Conservation (phyloP, 2,113 vertebrate species). For the Podocnemis expansa region DNA sequence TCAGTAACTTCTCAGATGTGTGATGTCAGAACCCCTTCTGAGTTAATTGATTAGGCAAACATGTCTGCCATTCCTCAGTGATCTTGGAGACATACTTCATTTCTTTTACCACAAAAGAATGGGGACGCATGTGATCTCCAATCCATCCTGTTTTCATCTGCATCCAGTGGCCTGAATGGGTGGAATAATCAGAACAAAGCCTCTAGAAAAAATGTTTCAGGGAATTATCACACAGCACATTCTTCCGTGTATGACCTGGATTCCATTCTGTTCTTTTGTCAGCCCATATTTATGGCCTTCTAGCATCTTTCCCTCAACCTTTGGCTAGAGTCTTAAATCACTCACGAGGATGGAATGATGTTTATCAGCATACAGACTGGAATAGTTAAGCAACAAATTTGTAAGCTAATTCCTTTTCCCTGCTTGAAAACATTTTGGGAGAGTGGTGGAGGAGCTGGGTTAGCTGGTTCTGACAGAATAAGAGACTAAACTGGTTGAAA, state of each 20-base stretch:
- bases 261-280: conserved; percentile 29
- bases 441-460: conserved; percentile 29
- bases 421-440: not conserved
- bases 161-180: not conserved
- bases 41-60: not conserved
- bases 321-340: conserved; percentile 43
- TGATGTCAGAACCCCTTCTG: not conserved
- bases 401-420: conserved; percentile 23
- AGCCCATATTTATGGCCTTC: conserved; percentile 43
- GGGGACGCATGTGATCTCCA: not conserved
- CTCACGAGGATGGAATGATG: conserved; percentile 54
- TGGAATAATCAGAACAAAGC: conserved; percentile 15
- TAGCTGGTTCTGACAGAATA: not conserved
- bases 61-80: not conserved
- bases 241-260: conserved; percentile 44
- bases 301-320: conserved; percentile 32
- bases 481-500: not conserved
- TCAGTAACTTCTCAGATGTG: not conserved
- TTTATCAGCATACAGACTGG: conserved; percentile 32
- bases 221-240: conserved; percentile 38
- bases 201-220: conserved; percentile 16
- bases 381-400: conserved; percentile 48
- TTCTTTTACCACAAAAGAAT: not conserved
- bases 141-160: not conserved
- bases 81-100: not conserved